Conservation (phyloP, 2,113 vertebrate genomes). For the Ascaphus truei region DNA sequence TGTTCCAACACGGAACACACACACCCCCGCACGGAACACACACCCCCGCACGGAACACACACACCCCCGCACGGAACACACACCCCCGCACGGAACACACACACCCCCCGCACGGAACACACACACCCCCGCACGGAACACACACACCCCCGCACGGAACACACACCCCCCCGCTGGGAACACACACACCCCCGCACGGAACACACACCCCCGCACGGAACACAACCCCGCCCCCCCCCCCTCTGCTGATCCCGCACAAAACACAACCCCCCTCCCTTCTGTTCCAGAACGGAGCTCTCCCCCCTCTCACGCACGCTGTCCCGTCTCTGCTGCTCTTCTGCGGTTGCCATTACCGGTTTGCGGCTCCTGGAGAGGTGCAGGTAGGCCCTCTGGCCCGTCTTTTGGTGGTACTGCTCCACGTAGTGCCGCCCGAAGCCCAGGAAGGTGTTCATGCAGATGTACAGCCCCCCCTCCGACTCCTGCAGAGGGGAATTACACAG, state of each 20-base stretch:
- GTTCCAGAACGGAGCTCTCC: not conserved
- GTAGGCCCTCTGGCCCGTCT: constrained; percentile 88
- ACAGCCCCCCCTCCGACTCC: constrained; percentile 93
- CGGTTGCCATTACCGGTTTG: constrained; percentile 71
- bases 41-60: no score
- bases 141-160: no score
- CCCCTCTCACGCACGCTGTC: not conserved
- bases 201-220: not conserved
- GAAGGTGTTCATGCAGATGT: constrained; percentile 97
- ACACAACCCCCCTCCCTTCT: not conserved
- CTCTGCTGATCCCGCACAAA: no score
- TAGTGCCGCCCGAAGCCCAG: constrained; percentile 90
- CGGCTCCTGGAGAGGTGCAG: constrained; percentile 86
- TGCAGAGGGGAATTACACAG: constrained; percentile 43
- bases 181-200: not conserved
- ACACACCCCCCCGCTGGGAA: not conserved
- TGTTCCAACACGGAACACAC: no score
- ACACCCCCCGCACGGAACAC: no score
- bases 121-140: no score
- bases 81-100: no score
- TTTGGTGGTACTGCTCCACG: constrained; percentile 83
- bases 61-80: no score
- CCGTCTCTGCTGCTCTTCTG: not conserved
- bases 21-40: no score
- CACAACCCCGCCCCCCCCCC: not conserved